Percentiles rank a stretch among this genome's conserved stretches.
These are phyloP conservation scores for Drosophila paulistorum DNA, from an alignment of 1,140 invertebrate species.

Conservation along the genomic window DNA sequence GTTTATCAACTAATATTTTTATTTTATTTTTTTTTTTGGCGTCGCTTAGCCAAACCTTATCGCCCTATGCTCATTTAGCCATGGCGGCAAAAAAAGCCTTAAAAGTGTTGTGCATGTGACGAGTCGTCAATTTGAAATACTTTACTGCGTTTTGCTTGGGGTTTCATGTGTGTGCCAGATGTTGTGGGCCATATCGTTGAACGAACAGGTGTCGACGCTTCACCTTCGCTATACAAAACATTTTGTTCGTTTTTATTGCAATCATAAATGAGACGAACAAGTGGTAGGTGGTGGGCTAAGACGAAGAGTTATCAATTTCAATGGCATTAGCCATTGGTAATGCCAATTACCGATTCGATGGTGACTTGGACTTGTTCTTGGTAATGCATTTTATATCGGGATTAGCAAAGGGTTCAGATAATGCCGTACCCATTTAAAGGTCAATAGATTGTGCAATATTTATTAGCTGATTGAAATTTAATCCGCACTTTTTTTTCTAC, in stretches of 20 bases:
- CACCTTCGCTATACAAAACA: neutral
- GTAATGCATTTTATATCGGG: slow-evolving; percentile 38
- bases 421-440: neutral
- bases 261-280: slow-evolving; percentile 8
- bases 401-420: neutral
- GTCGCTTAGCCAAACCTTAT: slow-evolving; percentile 3
- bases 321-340: slow-evolving; percentile 3
- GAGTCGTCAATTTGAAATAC: slow-evolving; percentile 24
- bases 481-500: too few species aligned
- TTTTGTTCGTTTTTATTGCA: slow-evolving; percentile 37
- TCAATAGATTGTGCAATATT: neutral
- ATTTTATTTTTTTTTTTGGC: neutral
- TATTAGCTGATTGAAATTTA: too few species aligned
- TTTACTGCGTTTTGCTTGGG: slow-evolving; percentile 18
- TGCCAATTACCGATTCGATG: neutral
- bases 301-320: slow-evolving; percentile 23
- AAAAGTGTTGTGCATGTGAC: slow-evolving; percentile 8
- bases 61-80: neutral
- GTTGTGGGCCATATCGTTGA: slow-evolving; percentile 9
- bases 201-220: slow-evolving; percentile 36
- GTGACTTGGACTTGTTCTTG: slow-evolving; percentile 47
- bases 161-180: slow-evolving; percentile 32
- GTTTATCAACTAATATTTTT: slow-evolving; percentile 1
- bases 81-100: neutral
- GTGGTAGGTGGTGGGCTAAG: neutral